Evolutionary conservation across 2,113 vertebrate genomes (phyloP).

Genomic region (Silurus glanis): DNA sequence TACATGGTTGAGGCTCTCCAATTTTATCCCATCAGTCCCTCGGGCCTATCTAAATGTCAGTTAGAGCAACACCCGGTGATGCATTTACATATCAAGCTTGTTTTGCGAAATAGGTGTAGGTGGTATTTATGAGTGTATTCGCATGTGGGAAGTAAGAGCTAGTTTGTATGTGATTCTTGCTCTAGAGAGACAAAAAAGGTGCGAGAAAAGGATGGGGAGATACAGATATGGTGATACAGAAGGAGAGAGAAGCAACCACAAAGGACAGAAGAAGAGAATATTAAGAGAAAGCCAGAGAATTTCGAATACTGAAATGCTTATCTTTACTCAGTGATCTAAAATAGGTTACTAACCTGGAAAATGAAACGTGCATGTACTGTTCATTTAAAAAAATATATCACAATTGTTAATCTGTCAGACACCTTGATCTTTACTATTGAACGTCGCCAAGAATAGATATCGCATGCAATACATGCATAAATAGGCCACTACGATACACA

Average conservation of each 20-base stretch:
- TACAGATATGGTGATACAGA: not conserved
- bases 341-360: not conserved
- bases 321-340: not conserved
- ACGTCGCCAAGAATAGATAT: not conserved
- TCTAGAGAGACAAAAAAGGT: slow-evolving; percentile 28
- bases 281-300: not conserved
- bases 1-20: slow-evolving; percentile 53
- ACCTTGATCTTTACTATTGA: not conserved
- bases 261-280: not conserved
- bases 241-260: not conserved
- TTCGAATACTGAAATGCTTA: not conserved
- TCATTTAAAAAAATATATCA: too few relatives aligned
- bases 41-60: slow-evolving; percentile 63
- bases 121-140: slow-evolving; percentile 22
- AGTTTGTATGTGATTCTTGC: slow-evolving; percentile 22
- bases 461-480: not conserved
- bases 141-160: slow-evolving; percentile 12
- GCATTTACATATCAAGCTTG: slow-evolving; percentile 51
- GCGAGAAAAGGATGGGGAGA: slow-evolving; percentile 7
- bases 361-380: not conserved
- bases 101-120: slow-evolving; percentile 29
- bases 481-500: slow-evolving; percentile 15
- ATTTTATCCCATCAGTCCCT: slow-evolving; percentile 58
- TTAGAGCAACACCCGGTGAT: slow-evolving; percentile 61
- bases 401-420: not conserved